Evolutionary conservation across 2,888 invertebrate species (phyloP).

Genomic region (Tetragonisca angustula): DNA sequence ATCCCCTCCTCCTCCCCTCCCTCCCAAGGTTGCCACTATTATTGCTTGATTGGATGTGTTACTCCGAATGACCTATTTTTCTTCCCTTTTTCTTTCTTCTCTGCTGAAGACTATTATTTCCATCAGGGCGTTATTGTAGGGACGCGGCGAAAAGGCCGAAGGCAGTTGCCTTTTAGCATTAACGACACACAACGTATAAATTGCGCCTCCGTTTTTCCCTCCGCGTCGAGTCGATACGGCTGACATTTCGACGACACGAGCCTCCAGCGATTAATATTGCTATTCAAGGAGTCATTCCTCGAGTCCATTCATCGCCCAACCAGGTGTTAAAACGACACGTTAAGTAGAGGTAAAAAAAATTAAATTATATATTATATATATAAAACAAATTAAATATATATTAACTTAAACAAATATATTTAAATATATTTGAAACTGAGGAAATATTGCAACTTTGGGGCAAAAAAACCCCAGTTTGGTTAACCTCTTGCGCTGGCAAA

Average conservation of each 20-base stretch:
- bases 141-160: conserved; percentile 40
- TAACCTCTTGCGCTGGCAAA: too few species aligned
- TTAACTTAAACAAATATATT: too few species aligned
- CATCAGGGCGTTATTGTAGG: conserved; percentile 48
- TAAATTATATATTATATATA: too few species aligned
- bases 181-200: conserved; percentile 17
- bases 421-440: too few species aligned
- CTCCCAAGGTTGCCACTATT: conserved; percentile 59
- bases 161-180: conserved; percentile 38
- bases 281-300: too few species aligned
- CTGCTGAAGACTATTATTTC: conserved; percentile 52
- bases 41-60: conserved; percentile 58
- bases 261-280: too few species aligned
- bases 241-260: neutral
- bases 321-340: too few species aligned
- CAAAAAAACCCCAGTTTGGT: too few species aligned
- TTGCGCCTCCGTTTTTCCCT: neutral
- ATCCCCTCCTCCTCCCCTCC: neutral
- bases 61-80: conserved; percentile 55
- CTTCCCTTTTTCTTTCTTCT: neutral
- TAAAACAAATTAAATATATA: too few species aligned
- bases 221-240: neutral
- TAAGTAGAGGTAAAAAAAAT: too few species aligned
- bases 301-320: too few species aligned
- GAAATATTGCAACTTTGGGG: too few species aligned